Evolutionary conservation across 64 coral and sea anemone genomes (phyloP).

Genomic region (Platygyra sinensis): DNA sequence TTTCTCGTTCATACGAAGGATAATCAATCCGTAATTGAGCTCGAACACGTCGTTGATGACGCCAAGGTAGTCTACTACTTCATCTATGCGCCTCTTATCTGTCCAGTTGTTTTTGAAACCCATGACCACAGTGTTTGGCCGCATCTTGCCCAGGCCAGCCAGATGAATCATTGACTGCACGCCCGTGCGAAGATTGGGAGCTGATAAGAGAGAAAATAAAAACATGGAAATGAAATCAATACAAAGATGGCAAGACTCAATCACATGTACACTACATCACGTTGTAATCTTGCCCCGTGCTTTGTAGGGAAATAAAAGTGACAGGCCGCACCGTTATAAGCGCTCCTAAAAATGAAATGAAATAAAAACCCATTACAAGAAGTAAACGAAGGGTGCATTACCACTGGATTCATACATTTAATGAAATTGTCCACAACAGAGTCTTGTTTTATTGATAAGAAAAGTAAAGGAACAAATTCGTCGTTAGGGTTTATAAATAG

Average conservation of each 20-base stretch:
- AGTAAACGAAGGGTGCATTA: too few relatives aligned
- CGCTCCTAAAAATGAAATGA: too few relatives aligned
- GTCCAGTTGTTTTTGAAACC: slow-evolving; percentile 87
- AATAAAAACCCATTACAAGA: too few relatives aligned
- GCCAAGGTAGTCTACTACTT: slow-evolving; percentile 69
- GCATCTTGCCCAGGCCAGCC: slow-evolving; percentile 80
- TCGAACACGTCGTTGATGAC: slow-evolving; percentile 88
- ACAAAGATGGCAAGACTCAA: neutral
- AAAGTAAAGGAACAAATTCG: too few relatives aligned
- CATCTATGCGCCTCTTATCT: neutral
- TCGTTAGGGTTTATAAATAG: too few relatives aligned
- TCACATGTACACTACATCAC: neutral
- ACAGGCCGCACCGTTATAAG: too few relatives aligned
- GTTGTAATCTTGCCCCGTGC: too few relatives aligned
- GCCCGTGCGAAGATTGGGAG: slow-evolving; percentile 68
- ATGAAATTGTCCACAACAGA: too few relatives aligned
- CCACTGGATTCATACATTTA: too few relatives aligned
- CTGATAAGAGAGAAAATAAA: slow-evolving; percentile 13
- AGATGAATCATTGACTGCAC: slow-evolving; percentile 81
- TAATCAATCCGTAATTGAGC: slow-evolving; percentile 62
- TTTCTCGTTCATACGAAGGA: slow-evolving; percentile 68
- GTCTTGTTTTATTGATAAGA: too few relatives aligned
- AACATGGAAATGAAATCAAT: neutral
- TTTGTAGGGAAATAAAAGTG: too few relatives aligned
- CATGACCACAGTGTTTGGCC: slow-evolving; percentile 84